phyloP scores from a whole-genome alignment of 1,140 invertebrate genomes.

The Rhopalosiphum padi region DNA sequence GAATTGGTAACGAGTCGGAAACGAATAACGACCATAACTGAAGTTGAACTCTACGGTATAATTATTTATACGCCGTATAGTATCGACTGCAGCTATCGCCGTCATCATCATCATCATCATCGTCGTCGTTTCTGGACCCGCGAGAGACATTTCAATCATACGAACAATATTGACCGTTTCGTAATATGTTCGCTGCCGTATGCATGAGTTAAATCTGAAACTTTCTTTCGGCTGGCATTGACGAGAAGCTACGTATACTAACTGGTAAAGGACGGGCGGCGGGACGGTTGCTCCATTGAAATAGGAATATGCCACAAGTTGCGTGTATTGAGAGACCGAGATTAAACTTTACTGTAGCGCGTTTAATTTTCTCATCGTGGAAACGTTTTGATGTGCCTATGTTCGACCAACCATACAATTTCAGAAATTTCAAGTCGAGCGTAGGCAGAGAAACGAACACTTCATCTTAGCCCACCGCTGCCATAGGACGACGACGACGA shows the following conservation, averaged over 20 bases:
- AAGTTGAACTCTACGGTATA: background rate
- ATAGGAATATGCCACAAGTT: background rate
- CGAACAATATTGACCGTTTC: background rate
- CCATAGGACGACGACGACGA: background rate
- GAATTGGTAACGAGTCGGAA: background rate
- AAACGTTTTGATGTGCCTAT: background rate
- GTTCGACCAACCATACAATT: background rate
- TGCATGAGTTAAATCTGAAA: background rate
- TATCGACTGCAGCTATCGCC: no score
- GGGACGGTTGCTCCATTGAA: background rate
- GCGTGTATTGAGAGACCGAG: background rate
- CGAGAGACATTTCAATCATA: background rate
- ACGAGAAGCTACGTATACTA: background rate
- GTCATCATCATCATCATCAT: background rate
- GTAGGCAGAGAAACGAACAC: background rate
- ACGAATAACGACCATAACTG: background rate
- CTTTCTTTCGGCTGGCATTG: background rate
- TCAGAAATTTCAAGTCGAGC: background rate
- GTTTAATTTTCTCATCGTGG: background rate
- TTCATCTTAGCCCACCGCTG: background rate
- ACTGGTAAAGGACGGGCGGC: background rate
- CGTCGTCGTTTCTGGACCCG: background rate
- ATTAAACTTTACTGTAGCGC: conserved; percentile 9
- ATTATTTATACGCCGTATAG: background rate
- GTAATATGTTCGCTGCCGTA: background rate